Evolutionary conservation across 2,888 invertebrate species (phyloP), one percentile per base, ranked within the genome.

Genomic region (Drosophila anomalata): DNA sequence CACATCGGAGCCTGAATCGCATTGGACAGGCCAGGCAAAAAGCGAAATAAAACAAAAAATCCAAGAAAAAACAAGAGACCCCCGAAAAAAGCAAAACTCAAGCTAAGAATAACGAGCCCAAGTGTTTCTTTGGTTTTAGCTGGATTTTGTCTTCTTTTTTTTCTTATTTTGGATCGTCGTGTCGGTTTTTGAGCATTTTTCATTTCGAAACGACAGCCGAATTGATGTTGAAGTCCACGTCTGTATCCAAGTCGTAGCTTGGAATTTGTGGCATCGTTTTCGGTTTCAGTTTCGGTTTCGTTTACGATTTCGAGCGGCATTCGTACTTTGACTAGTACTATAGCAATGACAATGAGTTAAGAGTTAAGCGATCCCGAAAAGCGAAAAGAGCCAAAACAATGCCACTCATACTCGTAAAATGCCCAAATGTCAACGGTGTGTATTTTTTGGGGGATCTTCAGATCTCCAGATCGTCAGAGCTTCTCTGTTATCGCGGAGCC

Each of bases 191-290:
- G 67, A 72, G 65, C 85, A 82, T 82, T 82, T 82, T 82, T 82
- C 82, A 88, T 82, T 82, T 88, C 73, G 80, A 83, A 87, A 78
- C 78, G 87, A 82, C 82, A 82, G 84, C 57, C 73, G 67, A 76
- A 84, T 87, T 82, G 88, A 78, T 83, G 89, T 80, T 82, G 83
- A 87, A 78, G 86, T 84, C 90, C 89, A 89, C 77, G 79, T 88
- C 87, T 87, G 87, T 84, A 84, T 46, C 61, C 44, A 52, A 60
- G 50, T 46, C 61, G 68, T 53, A 53, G 60, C 65, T 62, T 60
- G 66, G 75, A 58, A 76, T 88, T 54, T 77, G 82, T 68, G 77
- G 77, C 65, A 79, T 73, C 70, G 79, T 61, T 69, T 85, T 80
- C 65, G 65, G 50, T 76, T 62, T 42, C 46, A 39, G 51, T 75